These are phyloP conservation scores for Caranx melampygus DNA, from an alignment of 2,113 vertebrate genomes.

Conservation along the genomic window DNA sequence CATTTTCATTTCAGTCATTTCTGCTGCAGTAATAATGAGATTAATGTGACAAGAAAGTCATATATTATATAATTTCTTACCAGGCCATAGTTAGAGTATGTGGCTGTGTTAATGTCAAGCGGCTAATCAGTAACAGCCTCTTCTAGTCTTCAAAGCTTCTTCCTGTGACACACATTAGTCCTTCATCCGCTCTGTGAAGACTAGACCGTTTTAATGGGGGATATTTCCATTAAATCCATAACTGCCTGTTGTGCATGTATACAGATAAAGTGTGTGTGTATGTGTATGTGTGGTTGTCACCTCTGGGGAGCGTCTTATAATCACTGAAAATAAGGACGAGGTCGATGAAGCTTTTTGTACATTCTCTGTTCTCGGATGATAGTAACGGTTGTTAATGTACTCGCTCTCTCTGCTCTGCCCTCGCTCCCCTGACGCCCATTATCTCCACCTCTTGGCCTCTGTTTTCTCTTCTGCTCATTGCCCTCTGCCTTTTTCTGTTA, in stretches of 20 bases:
- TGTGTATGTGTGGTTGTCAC: neutral
- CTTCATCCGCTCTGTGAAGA: neutral
- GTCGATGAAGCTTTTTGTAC: neutral
- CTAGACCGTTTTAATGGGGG: neutral
- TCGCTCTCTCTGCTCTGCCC: neutral
- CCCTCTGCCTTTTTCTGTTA: no score
- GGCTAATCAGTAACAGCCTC: no score
- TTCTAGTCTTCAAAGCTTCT: neutral
- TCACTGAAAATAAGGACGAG: neutral
- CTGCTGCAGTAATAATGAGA: no score
- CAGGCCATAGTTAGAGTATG: no score
- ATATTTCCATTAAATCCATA: neutral
- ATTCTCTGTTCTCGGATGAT: neutral
- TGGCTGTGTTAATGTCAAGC: no score
- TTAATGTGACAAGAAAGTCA: no score
- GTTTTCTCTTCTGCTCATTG: neutral
- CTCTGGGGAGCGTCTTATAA: neutral
- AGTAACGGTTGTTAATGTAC: neutral
- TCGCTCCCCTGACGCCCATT: neutral
- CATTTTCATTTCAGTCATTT: no score
- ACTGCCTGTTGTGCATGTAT: neutral
- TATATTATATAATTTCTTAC: no score
- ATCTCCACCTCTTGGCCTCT: neutral
- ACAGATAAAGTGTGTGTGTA: neutral
- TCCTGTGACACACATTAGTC: neutral